Conservation (phyloP, 2,888 invertebrate species). For the Oegoconia quadripuncta region DNA sequence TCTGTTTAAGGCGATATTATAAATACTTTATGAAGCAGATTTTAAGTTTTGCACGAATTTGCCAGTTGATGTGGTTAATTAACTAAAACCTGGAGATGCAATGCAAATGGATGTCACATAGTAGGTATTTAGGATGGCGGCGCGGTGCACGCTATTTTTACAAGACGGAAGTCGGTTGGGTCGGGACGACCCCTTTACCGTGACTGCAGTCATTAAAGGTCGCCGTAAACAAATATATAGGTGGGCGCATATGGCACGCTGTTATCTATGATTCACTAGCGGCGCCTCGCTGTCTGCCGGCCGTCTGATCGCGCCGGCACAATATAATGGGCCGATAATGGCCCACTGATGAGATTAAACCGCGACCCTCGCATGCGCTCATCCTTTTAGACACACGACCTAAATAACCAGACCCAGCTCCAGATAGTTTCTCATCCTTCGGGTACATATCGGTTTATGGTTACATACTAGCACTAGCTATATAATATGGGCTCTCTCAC, state of each 20-base stretch:
- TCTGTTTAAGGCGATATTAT: too few species aligned
- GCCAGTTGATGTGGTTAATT: too few species aligned
- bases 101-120: neutral
- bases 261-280: conserved; percentile 75
- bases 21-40: too few species aligned
- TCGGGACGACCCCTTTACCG: conserved; percentile 52
- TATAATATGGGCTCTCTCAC: conserved; percentile 20
- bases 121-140: conserved; percentile 11
- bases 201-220: conserved; percentile 66
- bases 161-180: conserved; percentile 39
- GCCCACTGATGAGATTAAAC: conserved; percentile 62
- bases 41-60: too few species aligned
- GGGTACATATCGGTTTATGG: neutral
- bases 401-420: neutral
- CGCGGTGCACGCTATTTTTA: conserved; percentile 43
- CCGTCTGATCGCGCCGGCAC: conserved; percentile 66
- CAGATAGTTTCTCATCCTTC: neutral
- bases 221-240: conserved; percentile 69
- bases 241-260: conserved; percentile 62
- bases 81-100: neutral
- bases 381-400: conserved; percentile 30
- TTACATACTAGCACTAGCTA: neutral
- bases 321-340: conserved; percentile 67
- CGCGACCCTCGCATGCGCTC: conserved; percentile 48
- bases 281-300: conserved; percentile 72